Base-by-base conservation (phyloP, 2,113 vertebrate genomes). In the Paedocypris sp. region DNA sequence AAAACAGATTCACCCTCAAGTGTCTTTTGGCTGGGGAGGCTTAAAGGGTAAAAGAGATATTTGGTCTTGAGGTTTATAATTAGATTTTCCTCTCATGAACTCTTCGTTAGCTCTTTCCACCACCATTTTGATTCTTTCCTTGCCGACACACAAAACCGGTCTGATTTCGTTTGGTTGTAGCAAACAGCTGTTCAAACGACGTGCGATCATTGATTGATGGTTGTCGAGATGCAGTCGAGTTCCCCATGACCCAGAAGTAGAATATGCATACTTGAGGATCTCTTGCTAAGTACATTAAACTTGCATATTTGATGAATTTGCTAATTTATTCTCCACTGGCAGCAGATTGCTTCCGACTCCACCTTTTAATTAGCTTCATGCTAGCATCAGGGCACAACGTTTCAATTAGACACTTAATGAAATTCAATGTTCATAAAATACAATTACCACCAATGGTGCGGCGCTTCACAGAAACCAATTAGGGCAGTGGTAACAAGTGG, bases 361-460 rank as follows among this genome's bases (percentile, higher is more conserved):
- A 43, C 62, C 50, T 72, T 78, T 75, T 72, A 76, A 79, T 79
- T 75, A 74, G 60, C 64, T 64, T 59, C 5, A 60, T 59, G 66
- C 13, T 33, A 76, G 70, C 60, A 54, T 8, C 22, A 42, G 53
- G 60, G 48, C 46, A 51, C 49, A 45, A 54, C 51, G 54, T 70
- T 76, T 69, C 56, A 83, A 73, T 77, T 79, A 79, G 67, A 72
- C 36, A 72, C 69, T 58, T 69, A 71, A 72, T 51, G 8, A 71
- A 70, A 80, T 77, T 67, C 60, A 75, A 74, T 67, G 71, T 75
- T 80, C 63, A 76, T 70, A 75, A 74, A 78, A 77, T 58, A 72
- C 61, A 50, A 70, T 70, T 73, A 69, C 54, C 54, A 70, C 65
- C 68, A n/a, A 62, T 63, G 56, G 60, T 62, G 49, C 29, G 65